Percentiles rank a stretch among this genome's conserved stretches.
phyloP scores from a whole-genome alignment of 1,140 invertebrate species.

The Drosophila asahinai region DNA sequence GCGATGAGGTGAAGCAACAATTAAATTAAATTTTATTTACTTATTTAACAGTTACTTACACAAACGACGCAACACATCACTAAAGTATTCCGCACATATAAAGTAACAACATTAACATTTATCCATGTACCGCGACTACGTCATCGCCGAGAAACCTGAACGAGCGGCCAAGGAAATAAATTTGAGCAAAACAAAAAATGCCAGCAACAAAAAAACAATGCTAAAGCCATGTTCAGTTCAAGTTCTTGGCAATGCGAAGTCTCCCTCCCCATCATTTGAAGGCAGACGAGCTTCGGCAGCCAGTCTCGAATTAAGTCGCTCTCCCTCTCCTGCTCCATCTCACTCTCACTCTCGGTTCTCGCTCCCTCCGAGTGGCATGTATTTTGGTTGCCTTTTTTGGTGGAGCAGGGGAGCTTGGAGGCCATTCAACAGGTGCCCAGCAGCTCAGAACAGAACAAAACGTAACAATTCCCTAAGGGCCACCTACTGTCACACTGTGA shows the following conservation, averaged over 20 bases:
- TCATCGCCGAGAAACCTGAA: constrained; percentile 59
- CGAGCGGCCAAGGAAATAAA: constrained; percentile 10
- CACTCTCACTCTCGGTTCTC: constrained; percentile 2
- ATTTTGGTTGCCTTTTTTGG: constrained; percentile 29
- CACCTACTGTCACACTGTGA: constrained; percentile 1
- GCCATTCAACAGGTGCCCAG: constrained; percentile 49
- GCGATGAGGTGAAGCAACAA: constrained; percentile 56
- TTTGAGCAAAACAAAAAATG: constrained; percentile 35
- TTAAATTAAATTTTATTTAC: constrained; percentile 46
- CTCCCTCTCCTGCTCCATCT: constrained; percentile 7
- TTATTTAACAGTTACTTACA: constrained; percentile 52
- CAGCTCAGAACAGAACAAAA: constrained; percentile 36
- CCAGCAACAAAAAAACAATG: constrained; percentile 10
- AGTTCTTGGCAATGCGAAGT: constrained; percentile 72
- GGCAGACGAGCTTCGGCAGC: constrained; percentile 63
- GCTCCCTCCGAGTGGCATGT: neutral
- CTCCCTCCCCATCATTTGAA: constrained; percentile 29
- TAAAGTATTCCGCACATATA: constrained; percentile 34
- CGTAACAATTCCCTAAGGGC: constrained; percentile 26
- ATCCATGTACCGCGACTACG: constrained; percentile 49
- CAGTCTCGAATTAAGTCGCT: constrained; percentile 40
- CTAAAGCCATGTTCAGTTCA: constrained; percentile 59
- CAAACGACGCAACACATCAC: constrained; percentile 12
- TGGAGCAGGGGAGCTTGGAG: neutral
- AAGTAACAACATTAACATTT: constrained; percentile 30